phyloP scores from a whole-genome alignment of 1,140 invertebrate genomes.

The Rhagoletis pomonella region DNA sequence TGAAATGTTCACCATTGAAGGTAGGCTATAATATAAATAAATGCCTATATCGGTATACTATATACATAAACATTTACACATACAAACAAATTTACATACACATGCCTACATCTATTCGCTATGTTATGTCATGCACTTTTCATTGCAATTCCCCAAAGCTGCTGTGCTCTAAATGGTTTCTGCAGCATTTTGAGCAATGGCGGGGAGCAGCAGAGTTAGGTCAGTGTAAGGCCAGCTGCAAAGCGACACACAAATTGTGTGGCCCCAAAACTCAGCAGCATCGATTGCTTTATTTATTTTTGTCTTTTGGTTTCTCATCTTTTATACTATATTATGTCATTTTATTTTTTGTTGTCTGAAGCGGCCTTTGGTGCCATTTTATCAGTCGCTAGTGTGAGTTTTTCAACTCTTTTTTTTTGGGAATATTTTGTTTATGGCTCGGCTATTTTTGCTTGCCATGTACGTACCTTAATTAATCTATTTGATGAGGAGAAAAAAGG shows the following conservation, averaged over 20 bases:
- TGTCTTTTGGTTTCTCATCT: no score
- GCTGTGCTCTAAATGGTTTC: not conserved
- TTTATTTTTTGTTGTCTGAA: not conserved
- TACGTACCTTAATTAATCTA: constrained; percentile 1
- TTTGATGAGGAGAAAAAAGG: not conserved
- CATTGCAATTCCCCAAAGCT: constrained; percentile 34
- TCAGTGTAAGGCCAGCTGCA: constrained; percentile 19
- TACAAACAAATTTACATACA: not conserved
- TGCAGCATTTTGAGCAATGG: not conserved
- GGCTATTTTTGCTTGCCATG: not conserved
- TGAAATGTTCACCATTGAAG: not conserved
- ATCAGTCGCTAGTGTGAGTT: not conserved
- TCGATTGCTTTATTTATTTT: constrained; percentile 46
- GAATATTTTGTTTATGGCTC: not conserved
- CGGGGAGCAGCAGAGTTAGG: not conserved
- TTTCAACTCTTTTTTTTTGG: not conserved
- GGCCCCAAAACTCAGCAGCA: not conserved
- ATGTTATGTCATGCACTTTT: not conserved
- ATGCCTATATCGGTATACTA: not conserved
- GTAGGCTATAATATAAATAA: not conserved
- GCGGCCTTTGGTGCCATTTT: not conserved
- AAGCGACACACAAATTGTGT: not conserved
- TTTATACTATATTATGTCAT: not conserved
- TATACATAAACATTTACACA: not conserved
- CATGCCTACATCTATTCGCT: not conserved